phyloP scores from a whole-genome alignment of 2,797 vertebrate species.

The Anas bernieri region DNA sequence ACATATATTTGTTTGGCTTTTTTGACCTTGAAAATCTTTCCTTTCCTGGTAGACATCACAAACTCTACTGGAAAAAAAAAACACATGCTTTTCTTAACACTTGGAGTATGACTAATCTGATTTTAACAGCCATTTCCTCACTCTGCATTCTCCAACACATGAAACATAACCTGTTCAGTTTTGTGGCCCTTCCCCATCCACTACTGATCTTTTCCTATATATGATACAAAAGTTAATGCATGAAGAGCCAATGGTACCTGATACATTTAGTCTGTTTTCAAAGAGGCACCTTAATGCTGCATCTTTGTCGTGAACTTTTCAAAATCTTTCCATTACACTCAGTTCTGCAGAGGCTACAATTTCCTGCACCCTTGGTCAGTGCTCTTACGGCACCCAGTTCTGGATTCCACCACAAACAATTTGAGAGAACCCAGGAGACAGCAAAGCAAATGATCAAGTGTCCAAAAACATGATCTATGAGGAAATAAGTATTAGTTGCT shows the following conservation, averaged over 20 bases:
- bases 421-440: not conserved
- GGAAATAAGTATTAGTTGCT: not conserved
- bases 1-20: not conserved
- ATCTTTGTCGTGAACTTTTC: not conserved
- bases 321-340: not conserved
- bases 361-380: not conserved
- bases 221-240: not conserved
- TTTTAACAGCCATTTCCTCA: not conserved
- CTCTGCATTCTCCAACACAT: not conserved
- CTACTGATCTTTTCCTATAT: not conserved
- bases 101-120: not conserved
- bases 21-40: not conserved
- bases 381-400: not conserved
- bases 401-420: not conserved
- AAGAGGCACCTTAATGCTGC: not conserved
- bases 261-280: not conserved
- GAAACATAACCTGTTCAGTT: not conserved
- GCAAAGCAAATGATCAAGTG: not conserved
- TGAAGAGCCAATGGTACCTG: not conserved
- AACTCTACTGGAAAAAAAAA: not conserved
- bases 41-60: conserved; percentile 21
- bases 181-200: not conserved
- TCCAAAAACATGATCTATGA: not conserved
- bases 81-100: conserved; percentile 14
- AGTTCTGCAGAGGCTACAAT: not conserved